Conservation (phyloP, 2,113 vertebrate genomes). For the Sturnus vulgaris region DNA sequence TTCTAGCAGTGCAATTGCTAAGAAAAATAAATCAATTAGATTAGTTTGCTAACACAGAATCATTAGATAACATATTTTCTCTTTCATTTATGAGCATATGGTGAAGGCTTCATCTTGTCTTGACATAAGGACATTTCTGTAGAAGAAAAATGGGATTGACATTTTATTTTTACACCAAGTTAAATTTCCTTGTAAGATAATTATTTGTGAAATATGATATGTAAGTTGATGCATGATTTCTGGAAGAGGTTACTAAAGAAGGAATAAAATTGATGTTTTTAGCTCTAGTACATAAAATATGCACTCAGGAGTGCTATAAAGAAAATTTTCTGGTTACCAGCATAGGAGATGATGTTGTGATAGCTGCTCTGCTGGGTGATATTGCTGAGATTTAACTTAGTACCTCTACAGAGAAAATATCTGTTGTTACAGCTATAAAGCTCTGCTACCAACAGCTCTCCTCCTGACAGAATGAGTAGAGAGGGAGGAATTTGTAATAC, state of each 20-base stretch:
- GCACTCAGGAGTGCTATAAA: not conserved
- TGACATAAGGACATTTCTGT: not conserved
- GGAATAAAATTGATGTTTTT: constrained; percentile 21
- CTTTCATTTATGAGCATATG: constrained; percentile 27
- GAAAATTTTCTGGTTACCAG: constrained; percentile 10
- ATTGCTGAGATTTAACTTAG: not conserved
- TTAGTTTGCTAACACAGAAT: constrained; percentile 36
- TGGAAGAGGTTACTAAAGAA: constrained; percentile 45
- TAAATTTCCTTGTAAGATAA: constrained; percentile 52
- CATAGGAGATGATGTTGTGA: not conserved
- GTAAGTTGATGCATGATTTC: constrained; percentile 12
- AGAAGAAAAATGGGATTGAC: constrained; percentile 46
- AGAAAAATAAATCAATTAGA: constrained; percentile 50
- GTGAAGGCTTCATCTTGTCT: constrained; percentile 29
- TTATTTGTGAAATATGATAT: constrained; percentile 46
- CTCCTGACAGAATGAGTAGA: not conserved
- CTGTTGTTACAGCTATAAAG: not conserved
- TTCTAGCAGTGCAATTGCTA: not conserved
- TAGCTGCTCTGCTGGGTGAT: not conserved
- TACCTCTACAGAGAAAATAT: not conserved
- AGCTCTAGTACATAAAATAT: constrained; percentile 27
- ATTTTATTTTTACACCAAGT: constrained; percentile 52
- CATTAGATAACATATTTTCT: constrained; percentile 29
- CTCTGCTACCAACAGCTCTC: not conserved
- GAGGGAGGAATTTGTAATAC: not conserved